Evolutionary conservation across 2,113 vertebrate species (phyloP).

Genomic region (Osmerus eperlanus): DNA sequence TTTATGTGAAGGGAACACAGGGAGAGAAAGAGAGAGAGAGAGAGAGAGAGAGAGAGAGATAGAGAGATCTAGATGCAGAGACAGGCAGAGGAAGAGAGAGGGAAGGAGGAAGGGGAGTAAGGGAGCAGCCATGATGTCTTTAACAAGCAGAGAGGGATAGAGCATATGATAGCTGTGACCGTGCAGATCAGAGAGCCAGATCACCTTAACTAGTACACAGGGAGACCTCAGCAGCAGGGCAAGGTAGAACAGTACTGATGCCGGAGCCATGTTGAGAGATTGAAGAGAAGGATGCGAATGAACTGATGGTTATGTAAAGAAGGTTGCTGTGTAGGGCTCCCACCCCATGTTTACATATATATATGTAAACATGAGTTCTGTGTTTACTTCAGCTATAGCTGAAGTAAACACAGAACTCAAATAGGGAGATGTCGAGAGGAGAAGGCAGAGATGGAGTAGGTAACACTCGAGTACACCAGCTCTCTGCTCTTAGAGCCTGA

Average conservation of each 20-base stretch:
- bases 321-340: too few species aligned
- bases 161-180: slow-evolving; percentile 7
- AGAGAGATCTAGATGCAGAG: too few species aligned
- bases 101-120: slow-evolving; percentile 22
- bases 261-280: neutral
- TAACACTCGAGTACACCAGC: slow-evolving; percentile 4
- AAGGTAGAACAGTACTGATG: too few species aligned
- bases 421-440: too few species aligned
- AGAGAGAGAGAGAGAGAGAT: slow-evolving; percentile 25
- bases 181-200: slow-evolving; percentile 9
- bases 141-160: slow-evolving; percentile 60
- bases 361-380: too few species aligned
- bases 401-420: neutral
- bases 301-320: too few species aligned
- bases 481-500: slow-evolving; percentile 38
- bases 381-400: too few species aligned
- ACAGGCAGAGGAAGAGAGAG: too few species aligned
- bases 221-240: too few species aligned
- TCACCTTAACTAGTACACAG: slow-evolving; percentile 17
- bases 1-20: slow-evolving; percentile 64
- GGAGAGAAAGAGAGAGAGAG: slow-evolving; percentile 45
- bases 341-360: slow-evolving; percentile 19
- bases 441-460: too few species aligned
- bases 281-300: neutral
- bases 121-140: slow-evolving; percentile 63